Evolutionary conservation across 2,888 invertebrate genomes (phyloP), one percentile per base, ranked within the genome.

Genomic region (Ormyrus nitidulus): DNA sequence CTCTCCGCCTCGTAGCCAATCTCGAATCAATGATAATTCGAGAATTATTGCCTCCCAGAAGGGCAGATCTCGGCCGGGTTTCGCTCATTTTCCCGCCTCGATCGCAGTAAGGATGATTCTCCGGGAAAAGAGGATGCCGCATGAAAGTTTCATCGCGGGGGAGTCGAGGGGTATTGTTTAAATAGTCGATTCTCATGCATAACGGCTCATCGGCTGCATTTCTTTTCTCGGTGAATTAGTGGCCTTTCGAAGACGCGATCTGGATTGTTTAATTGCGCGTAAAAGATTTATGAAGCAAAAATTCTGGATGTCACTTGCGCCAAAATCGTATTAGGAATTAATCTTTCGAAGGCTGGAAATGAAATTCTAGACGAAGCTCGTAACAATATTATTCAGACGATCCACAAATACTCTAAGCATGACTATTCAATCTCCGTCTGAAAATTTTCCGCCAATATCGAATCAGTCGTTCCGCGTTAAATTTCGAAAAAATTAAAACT

Each of bases 21-120:
- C 80, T 66, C 66, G 71, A 80, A 76, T 80, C 80, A 76, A 79
- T 79, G 74, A 79, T 79, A 79, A 79, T 79, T 74, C 74, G 64
- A 70, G 65, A 79, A 74, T 77, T 75, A 77, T 82, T 79, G 65
- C 69, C 59, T 62, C 58, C 64, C 78, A 70, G 68, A 68, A 76
- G 66, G 34, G 34, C 34, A 34, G 34, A 34, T 34, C 34, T 34
- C 34, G 34, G 34, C 34, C 34, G 34, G 34, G 34, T 4, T 34
- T 34, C 34, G 34, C 19, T 34, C 46, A 9, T 61, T 58, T 58
- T 46, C 8, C 0, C 44, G 7, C 48, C 34, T 51, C 62, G n/a
- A 13, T 8, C 11, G 10, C 44, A 46, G 62, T 49, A 70, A 59
- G 74, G 65, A 74, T 66, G 66, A 74, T 74, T 74, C 51, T 68